phyloP scores from a whole-genome alignment of 2,888 invertebrate species.

The Chymomyza fuscimana region DNA sequence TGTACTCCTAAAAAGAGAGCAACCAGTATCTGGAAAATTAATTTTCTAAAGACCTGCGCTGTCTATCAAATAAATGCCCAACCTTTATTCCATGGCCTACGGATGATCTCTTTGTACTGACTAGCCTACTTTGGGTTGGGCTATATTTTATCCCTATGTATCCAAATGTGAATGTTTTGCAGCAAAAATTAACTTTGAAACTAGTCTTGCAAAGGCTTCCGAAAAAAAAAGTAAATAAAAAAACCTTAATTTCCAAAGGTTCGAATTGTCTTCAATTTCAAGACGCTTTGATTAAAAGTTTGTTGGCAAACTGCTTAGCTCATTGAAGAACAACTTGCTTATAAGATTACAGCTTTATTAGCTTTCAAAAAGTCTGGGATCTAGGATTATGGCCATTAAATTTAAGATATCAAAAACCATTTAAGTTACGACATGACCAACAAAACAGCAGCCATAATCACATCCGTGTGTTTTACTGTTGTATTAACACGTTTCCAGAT shows the following conservation, averaged over 20 bases:
- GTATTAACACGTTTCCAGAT: slow-evolving; percentile 33
- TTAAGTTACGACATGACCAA: neutral
- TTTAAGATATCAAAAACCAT: slow-evolving; percentile 1
- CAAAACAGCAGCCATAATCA: slow-evolving; percentile 1
- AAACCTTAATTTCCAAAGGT: too few species aligned
- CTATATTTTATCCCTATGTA: too few species aligned
- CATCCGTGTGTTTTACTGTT: slow-evolving; percentile 18
- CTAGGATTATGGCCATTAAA: neutral
- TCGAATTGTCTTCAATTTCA: neutral
- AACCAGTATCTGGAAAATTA: too few species aligned
- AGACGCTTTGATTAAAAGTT: neutral
- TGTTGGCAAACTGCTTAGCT: neutral
- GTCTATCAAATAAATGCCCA: too few species aligned
- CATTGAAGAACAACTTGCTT: neutral
- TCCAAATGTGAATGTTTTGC: too few species aligned
- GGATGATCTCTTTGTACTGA: too few species aligned
- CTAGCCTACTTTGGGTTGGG: too few species aligned
- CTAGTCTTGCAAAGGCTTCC: too few species aligned
- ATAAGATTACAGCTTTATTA: neutral
- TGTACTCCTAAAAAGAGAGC: too few species aligned
- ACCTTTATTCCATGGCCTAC: too few species aligned
- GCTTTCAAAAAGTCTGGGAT: neutral
- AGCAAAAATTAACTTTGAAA: too few species aligned
- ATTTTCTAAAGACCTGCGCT: too few species aligned
- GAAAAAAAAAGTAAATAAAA: neutral